Evolutionary conservation across 2,888 invertebrate species (phyloP), one percentile per base, ranked within the genome.

Genomic region (Drosophila leonis): DNA sequence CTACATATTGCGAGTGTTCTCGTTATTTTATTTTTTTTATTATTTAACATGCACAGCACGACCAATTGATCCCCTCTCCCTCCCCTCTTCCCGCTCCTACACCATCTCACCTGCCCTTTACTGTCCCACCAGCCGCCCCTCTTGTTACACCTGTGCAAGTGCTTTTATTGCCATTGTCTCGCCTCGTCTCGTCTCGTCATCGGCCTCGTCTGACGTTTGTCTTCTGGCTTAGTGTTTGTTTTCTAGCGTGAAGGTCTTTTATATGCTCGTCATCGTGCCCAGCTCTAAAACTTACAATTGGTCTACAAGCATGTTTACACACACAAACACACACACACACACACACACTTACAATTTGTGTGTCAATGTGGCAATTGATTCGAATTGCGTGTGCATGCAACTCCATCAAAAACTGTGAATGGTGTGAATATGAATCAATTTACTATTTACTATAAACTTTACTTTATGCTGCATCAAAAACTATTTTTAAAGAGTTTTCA

Each of bases 301-400:
- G 13, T 66, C 59, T 67, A 52, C 33, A 60, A 44, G 56, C 55
- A 49, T 55, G 66, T 39, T 46, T 54, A 42, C 68, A 46, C 31
- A 51, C n/a, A n/a, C n/a, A 24, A 2, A 24, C 24, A 48, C n/a
- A 15, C n/a, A 46, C 20, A 27, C 37, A n/a, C 39, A 29, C 35
- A 9, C 13, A 12, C 46, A 52, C 49, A 67, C 54, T 63, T 60
- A 63, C 59, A 52, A 51, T 72, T 71, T 69, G 72, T 85, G 79
- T 85, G 84, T 85, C 88, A 85, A 83, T 85, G 88, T 88, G 82
- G 82, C 83, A 83, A 85, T 83, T 85, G 88, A 88, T 83, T 85
- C 66, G 66, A 52, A 73, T 85, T 81, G 88, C 83, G 81, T 88
- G 79, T 79, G 80, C 78, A 63, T 85, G 84, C 85, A 84, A 70